A percentile compares a stretch with the other conserved stretches of the same genome.
Evolutionary conservation across 2,797 vertebrate species (phyloP).

Genomic region (Gorsachius magnificus): DNA sequence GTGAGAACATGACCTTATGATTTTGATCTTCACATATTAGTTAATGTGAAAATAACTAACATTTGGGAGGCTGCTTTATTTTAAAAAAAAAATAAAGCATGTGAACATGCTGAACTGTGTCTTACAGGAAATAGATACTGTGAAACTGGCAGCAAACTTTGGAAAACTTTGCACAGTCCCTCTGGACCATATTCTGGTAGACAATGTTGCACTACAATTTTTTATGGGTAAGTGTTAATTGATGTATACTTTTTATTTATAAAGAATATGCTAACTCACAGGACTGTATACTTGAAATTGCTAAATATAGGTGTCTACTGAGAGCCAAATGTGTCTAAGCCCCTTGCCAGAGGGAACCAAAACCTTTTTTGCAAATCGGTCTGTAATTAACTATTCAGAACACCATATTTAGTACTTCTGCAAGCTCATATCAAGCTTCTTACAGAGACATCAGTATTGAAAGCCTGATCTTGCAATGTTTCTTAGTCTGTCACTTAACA

Average conservation of each 20-base stretch:
- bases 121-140: slow-evolving; percentile 92
- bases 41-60: not conserved
- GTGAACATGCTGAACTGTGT: not conserved
- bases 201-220: slow-evolving; percentile 99
- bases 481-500: not conserved
- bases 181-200: slow-evolving; percentile 95
- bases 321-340: not conserved
- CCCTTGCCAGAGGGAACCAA: not conserved
- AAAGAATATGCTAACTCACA: not conserved
- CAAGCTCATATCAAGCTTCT: not conserved
- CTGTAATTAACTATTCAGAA: not conserved
- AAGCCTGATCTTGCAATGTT: not conserved
- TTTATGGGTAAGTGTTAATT: slow-evolving; percentile 90
- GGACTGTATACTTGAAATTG: not conserved
- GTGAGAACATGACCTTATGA: not conserved
- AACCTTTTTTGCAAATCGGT: not conserved
- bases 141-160: slow-evolving; percentile 96
- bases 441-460: too few relatives aligned
- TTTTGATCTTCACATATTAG: not conserved
- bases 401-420: not conserved
- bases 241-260: not conserved
- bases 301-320: not conserved
- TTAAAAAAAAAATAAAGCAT: not conserved
- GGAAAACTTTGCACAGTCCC: slow-evolving; percentile 98
- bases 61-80: not conserved